A percentile compares a stretch with the other conserved stretches of the same genome.
These are phyloP conservation scores for Rhinella marina DNA, from an alignment of 2,797 vertebrate genomes.

Conservation along the genomic window DNA sequence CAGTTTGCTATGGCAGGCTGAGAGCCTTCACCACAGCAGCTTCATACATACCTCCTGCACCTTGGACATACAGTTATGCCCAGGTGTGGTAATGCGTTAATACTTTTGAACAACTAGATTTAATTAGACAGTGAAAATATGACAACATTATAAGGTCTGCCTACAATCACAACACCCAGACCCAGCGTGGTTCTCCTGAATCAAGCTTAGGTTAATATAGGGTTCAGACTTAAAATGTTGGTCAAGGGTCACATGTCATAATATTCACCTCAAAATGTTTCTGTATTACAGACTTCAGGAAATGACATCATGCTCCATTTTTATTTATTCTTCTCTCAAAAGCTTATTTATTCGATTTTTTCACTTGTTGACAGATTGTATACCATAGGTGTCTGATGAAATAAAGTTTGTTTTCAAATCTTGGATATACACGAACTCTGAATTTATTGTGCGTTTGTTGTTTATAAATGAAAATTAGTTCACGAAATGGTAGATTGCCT, in stretches of 20 bases:
- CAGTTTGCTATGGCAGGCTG: too few species aligned
- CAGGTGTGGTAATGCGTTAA: too few species aligned
- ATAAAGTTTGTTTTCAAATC: background rate
- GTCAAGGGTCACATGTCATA: background rate
- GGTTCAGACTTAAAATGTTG: background rate
- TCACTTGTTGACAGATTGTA: background rate
- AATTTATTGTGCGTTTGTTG: conserved; percentile 24
- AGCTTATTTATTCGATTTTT: background rate
- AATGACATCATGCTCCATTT: background rate
- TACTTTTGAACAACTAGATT: too few species aligned
- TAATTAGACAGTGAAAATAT: too few species aligned
- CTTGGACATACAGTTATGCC: too few species aligned
- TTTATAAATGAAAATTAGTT: conserved; percentile 41
- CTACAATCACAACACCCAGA: background rate
- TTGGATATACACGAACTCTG: background rate
- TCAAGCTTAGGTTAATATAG: background rate
- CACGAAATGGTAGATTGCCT: conserved; percentile 44
- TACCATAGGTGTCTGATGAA: background rate
- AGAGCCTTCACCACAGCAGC: too few species aligned
- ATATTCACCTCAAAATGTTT: background rate
- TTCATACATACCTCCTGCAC: too few species aligned
- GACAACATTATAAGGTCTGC: background rate
- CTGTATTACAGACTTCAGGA: background rate
- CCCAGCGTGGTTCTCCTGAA: background rate
- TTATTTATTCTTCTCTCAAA: background rate